Evolutionary conservation across 1,140 invertebrate genomes (phyloP).

Genomic region (Tetragonula clypearis): DNA sequence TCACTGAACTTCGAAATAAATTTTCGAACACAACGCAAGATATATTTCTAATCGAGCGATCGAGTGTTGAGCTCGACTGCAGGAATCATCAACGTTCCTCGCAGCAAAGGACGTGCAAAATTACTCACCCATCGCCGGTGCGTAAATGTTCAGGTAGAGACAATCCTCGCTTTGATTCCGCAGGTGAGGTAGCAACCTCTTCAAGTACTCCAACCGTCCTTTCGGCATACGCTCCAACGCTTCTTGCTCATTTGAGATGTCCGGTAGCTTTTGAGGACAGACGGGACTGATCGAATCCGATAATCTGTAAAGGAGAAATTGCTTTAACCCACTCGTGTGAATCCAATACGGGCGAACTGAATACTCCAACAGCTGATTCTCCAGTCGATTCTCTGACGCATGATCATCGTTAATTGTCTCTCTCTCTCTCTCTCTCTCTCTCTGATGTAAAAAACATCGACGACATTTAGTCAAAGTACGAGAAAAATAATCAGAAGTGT

Average conservation of each 20-base stretch:
- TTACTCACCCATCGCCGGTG: slow-evolving; percentile 93
- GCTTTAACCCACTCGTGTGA: slow-evolving; percentile 19
- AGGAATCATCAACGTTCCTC: background rate
- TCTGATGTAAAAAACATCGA: too few relatives aligned
- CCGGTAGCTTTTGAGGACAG: slow-evolving; percentile 94
- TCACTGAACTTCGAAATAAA: background rate
- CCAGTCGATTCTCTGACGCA: background rate
- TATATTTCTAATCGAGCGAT: too few relatives aligned
- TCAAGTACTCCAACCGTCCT: slow-evolving; percentile 93
- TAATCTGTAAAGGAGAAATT: slow-evolving; percentile 75
- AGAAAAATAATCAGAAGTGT: background rate
- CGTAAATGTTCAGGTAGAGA: slow-evolving; percentile 97
- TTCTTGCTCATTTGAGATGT: slow-evolving; percentile 92
- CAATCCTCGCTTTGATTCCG: slow-evolving; percentile 98
- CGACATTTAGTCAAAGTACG: too few relatives aligned
- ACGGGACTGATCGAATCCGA: slow-evolving; percentile 92
- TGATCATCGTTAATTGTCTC: background rate
- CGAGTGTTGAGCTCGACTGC: background rate
- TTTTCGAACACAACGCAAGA: background rate
- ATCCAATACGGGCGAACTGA: background rate
- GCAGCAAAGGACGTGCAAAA: background rate
- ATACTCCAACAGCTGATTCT: slow-evolving; percentile 1
- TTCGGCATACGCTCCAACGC: slow-evolving; percentile 93
- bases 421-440: background rate
- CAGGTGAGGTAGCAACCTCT: slow-evolving; percentile 90